Evolutionary conservation across 2,797 vertebrate species (phyloP).

Genomic region (Pterois miles): DNA sequence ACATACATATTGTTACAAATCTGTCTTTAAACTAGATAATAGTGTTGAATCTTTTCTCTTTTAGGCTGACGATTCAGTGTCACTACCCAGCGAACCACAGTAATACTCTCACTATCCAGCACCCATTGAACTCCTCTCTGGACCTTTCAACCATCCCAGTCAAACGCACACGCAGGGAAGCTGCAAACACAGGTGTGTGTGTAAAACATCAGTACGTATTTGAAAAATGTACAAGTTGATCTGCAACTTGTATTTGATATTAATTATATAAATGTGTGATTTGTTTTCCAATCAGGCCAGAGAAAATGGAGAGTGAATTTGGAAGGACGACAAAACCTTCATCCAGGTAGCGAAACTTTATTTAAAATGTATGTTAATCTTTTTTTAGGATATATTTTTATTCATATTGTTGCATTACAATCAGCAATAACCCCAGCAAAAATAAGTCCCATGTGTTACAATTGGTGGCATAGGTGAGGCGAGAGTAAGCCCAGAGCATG

Average conservation of each 20-base stretch:
- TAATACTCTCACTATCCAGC: neutral
- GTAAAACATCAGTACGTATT: neutral
- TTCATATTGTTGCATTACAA: too few relatives aligned
- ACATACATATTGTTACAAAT: accelerated
- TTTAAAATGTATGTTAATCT: neutral
- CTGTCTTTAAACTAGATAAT: neutral
- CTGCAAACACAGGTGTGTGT: constrained; percentile 31
- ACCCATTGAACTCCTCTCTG: constrained; percentile 5
- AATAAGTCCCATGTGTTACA: too few relatives aligned
- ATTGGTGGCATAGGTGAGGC: too few relatives aligned
- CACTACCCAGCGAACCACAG: constrained; percentile 77
- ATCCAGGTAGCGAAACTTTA: neutral
- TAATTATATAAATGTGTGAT: neutral
- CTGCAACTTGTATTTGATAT: neutral
- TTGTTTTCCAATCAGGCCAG: neutral
- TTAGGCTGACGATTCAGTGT: constrained; percentile 80
- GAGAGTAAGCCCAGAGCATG: too few relatives aligned
- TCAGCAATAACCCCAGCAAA: too few relatives aligned
- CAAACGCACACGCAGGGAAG: neutral
- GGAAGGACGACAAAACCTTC: neutral
- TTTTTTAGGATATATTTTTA: too few relatives aligned
- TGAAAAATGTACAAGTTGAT: neutral
- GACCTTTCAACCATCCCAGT: neutral
- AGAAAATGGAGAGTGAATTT: constrained; percentile 4
- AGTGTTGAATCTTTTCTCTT: neutral